Evolutionary conservation across 2,888 invertebrate species (phyloP).

Genomic region (Agrotis clavis): DNA sequence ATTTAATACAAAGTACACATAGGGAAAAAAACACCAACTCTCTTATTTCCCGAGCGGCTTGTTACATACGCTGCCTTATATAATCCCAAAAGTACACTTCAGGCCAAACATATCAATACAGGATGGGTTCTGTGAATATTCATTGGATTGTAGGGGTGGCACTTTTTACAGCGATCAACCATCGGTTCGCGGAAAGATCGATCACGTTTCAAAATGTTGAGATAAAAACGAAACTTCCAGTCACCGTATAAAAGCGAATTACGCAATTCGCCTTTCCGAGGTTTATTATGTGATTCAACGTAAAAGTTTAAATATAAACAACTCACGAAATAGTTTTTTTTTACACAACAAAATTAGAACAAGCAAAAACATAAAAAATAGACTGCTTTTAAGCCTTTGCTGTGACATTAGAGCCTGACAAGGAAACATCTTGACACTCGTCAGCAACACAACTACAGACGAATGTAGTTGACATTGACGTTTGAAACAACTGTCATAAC

Average conservation of each 20-base stretch:
- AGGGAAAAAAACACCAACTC: conserved; percentile 62
- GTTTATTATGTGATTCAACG: conserved; percentile 3
- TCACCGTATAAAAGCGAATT: conserved; percentile 7
- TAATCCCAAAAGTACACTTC: conserved; percentile 72
- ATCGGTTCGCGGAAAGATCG: conserved; percentile 10
- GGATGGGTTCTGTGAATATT: conserved; percentile 77
- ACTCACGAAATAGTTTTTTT: not conserved
- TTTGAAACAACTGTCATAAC: not conserved
- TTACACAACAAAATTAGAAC: no score
- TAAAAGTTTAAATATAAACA: conserved; percentile 10
- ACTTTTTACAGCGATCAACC: conserved; percentile 39
- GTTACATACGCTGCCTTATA: conserved; percentile 70
- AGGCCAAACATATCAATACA: conserved; percentile 78
- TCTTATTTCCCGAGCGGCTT: conserved; percentile 70
- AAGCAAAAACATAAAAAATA: no score
- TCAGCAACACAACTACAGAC: no score
- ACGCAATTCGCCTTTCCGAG: not conserved
- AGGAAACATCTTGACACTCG: no score
- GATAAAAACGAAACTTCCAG: not conserved
- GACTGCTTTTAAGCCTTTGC: no score
- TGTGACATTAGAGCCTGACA: no score
- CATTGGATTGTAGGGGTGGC: conserved; percentile 69
- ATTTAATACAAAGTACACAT: conserved; percentile 55
- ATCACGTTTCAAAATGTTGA: conserved; percentile 9
- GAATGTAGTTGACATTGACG: conserved; percentile 10